These are phyloP conservation scores for Limonius californicus DNA, from an alignment of 1,140 invertebrate genomes.

Conservation along the genomic window DNA sequence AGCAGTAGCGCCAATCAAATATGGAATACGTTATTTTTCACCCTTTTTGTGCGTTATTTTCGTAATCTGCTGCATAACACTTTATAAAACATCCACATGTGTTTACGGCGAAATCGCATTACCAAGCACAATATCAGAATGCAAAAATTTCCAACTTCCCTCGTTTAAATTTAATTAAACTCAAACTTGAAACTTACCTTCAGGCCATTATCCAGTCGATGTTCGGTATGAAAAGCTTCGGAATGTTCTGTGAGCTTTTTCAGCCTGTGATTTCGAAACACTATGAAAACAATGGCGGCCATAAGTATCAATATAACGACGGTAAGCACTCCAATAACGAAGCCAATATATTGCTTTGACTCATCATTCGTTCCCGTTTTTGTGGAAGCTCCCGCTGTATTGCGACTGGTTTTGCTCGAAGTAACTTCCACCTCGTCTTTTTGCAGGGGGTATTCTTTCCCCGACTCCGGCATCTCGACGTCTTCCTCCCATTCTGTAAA, in stretches of 20 bases:
- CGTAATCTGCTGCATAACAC: neutral
- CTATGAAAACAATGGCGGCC: conserved; percentile 67
- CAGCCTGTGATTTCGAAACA: conserved; percentile 62
- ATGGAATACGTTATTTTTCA: no score
- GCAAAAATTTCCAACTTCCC: neutral
- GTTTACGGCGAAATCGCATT: no score
- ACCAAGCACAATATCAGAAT: neutral
- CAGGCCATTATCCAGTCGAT: conserved; percentile 37
- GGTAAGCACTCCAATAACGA: conserved; percentile 71
- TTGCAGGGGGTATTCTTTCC: conserved; percentile 61
- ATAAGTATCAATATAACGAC: conserved; percentile 68
- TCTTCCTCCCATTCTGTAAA: conserved; percentile 62
- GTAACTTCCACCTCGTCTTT: conserved; percentile 64
- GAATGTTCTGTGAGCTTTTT: conserved; percentile 52
- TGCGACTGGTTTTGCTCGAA: conserved; percentile 52
- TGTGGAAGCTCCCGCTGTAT: conserved; percentile 23
- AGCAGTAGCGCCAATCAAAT: no score
- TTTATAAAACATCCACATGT: neutral
- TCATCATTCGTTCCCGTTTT: conserved; percentile 47
- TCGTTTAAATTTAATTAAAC: no score
- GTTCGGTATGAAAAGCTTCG: conserved; percentile 48
- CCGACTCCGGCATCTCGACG: conserved; percentile 39
- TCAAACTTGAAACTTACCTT: conserved; percentile 30
- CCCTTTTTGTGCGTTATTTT: no score
- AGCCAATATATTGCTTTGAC: conserved; percentile 60